Percentiles rank a stretch among this genome's conserved stretches.
Evolutionary conservation across 2,797 vertebrate genomes (phyloP).

Genomic region (Margarornis squamiger): DNA sequence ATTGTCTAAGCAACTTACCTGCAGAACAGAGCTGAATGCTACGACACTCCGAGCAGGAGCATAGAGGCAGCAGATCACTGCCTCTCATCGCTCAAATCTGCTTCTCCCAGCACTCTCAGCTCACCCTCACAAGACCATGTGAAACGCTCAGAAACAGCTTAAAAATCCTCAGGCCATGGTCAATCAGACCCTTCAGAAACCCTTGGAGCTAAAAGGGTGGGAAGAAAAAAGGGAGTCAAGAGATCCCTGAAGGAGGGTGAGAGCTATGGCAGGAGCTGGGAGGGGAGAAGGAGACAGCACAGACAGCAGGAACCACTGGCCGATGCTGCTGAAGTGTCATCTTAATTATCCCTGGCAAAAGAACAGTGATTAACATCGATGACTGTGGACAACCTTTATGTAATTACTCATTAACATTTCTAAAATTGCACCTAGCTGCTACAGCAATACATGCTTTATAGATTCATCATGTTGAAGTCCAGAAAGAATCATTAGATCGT

Average conservation of each 20-base stretch:
- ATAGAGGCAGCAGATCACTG: neutral
- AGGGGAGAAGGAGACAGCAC: neutral
- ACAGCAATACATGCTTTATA: constrained; percentile 46
- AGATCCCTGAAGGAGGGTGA: neutral
- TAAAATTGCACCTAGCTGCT: constrained; percentile 66
- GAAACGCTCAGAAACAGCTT: neutral
- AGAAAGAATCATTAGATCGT: constrained; percentile 28
- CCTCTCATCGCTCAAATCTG: neutral
- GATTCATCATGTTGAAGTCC: constrained; percentile 56
- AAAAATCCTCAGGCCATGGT: neutral
- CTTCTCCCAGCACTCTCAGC: neutral
- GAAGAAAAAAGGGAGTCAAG: neutral
- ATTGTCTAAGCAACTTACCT: neutral
- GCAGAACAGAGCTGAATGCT: neutral
- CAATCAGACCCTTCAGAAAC: neutral
- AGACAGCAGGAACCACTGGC: neutral
- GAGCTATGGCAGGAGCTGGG: neutral
- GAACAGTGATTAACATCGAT: constrained; percentile 63
- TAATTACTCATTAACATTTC: constrained; percentile 71
- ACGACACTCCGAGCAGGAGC: neutral
- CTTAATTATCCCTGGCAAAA: constrained; percentile 62
- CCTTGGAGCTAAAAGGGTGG: rapidly evolving
- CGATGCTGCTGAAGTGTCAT: constrained; percentile 37
- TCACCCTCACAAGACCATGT: neutral
- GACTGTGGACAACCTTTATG: constrained; percentile 60